phyloP scores from a whole-genome alignment of 2,888 invertebrate genomes.

The Merodon equestris region DNA sequence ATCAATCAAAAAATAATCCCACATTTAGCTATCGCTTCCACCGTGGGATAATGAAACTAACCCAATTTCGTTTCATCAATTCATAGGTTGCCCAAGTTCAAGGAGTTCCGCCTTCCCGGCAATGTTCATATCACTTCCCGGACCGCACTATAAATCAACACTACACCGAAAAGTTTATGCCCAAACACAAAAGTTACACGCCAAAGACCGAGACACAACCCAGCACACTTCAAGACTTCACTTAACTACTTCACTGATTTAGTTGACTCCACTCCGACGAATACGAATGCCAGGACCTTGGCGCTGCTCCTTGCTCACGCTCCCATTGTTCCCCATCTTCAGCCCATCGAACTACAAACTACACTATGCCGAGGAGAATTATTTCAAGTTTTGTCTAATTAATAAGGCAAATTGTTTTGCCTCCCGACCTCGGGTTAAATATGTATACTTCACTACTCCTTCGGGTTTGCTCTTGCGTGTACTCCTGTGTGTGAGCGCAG shows the following conservation, averaged over 20 bases:
- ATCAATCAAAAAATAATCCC: too few species aligned
- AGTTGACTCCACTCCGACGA: slow-evolving; percentile 29
- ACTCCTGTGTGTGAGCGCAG: slow-evolving; percentile 1
- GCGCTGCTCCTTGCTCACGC: not conserved
- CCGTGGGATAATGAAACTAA: too few species aligned
- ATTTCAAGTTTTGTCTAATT: slow-evolving; percentile 58
- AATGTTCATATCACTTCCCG: slow-evolving; percentile 17
- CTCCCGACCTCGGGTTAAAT: slow-evolving; percentile 41
- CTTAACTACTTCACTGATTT: slow-evolving; percentile 47
- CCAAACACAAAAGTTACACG: slow-evolving; percentile 41
- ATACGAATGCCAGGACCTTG: slow-evolving; percentile 45
- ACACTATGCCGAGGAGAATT: slow-evolving; percentile 31
- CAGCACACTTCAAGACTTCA: slow-evolving; percentile 13
- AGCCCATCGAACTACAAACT: too few species aligned
- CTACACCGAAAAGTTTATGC: slow-evolving; percentile 37
- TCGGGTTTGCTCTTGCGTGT: slow-evolving; percentile 13
- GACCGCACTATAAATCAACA: slow-evolving; percentile 32
- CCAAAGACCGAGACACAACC: slow-evolving; percentile 18
- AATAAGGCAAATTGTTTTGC: slow-evolving; percentile 62
- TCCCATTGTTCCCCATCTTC: too few species aligned
- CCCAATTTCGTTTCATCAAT: slow-evolving; percentile 17
- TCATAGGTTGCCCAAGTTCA: slow-evolving; percentile 12
- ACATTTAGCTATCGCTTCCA: too few species aligned
- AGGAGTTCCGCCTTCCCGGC: not conserved
- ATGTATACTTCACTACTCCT: slow-evolving; percentile 44